A percentile compares a stretch with the other conserved stretches of the same genome.
These are phyloP conservation scores for Stenodema calcarata DNA, from an alignment of 2,888 invertebrate genomes.

Conservation along the genomic window DNA sequence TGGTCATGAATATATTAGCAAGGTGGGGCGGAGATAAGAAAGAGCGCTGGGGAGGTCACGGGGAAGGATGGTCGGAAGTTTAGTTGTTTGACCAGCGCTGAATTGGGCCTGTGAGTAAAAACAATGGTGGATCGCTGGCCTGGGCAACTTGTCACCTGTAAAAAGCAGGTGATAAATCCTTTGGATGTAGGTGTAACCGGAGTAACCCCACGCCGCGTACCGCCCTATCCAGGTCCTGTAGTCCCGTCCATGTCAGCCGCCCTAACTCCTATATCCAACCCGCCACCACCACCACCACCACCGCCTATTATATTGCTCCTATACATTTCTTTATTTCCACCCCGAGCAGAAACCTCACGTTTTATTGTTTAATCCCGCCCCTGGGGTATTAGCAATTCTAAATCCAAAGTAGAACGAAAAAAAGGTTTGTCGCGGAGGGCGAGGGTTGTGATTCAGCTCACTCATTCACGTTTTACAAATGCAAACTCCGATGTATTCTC, in stretches of 20 bases:
- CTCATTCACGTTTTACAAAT: no score
- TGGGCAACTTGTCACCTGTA: constrained; percentile 40
- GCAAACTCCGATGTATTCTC: no score
- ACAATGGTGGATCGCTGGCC: constrained; percentile 18
- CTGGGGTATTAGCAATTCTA: neutral
- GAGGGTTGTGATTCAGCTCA: no score
- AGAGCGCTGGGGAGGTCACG: neutral
- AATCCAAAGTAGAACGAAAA: neutral
- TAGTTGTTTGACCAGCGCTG: constrained; percentile 30
- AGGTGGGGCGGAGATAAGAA: constrained; percentile 20
- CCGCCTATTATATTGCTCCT: neutral
- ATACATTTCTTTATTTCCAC: constrained; percentile 5
- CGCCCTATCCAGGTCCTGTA: neutral
- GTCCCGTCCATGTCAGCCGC: neutral
- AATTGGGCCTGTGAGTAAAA: constrained; percentile 7
- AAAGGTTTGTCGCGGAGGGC: neutral
- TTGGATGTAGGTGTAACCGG: constrained; percentile 36
- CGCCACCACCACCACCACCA: no score
- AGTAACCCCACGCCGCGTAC: neutral
- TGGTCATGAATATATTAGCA: constrained; percentile 19
- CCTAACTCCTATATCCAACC: neutral
- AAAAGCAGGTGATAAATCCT: constrained; percentile 41
- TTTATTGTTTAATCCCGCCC: neutral
- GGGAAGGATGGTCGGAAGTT: constrained; percentile 2
- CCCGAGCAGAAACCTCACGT: neutral